Base-by-base conservation (phyloP, 2,888 invertebrate genomes). In the Drosophila niveifrons region DNA sequence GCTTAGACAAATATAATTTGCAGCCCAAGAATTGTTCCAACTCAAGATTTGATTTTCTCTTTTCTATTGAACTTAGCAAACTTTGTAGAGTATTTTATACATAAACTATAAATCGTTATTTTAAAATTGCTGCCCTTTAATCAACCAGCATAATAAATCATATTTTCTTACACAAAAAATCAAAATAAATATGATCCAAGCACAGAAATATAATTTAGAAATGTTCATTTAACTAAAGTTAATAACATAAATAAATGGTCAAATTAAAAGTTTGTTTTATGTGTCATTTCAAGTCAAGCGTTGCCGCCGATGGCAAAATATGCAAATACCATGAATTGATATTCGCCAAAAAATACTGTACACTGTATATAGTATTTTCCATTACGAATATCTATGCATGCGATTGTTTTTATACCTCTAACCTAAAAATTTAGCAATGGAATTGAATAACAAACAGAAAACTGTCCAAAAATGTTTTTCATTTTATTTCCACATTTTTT, bases 381-480 rank as follows among this genome's bases (percentile, higher is more conserved):
- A 77, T 64, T 48, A 48, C 34, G 47, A 53, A 53, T 53, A 11
- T 55, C 15, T 17, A 61, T 66, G 34, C 41, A 52, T 52, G 4
- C 2, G 13, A 51, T 18, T 62, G 36, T 56, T 50, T 43, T 50
- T 61, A n/a, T 57, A 17, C 23, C 36, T 56, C 58, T 72, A 63
- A 62, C 29, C 36, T 13, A 57, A 36, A 55, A 56, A 56, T 65
- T 59, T 13, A 51, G 46, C 56, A 59, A 72, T 65, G 43, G 59
- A 72, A 72, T 66, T 66, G 59, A 56, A 62, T 17, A 61, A 62
- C 69, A 69, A 39, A 59, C 44, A 71, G 50, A 63, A 57, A 43
- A 61, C 65, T 41, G 55, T 39, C 55, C 44, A 51, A 39, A 50
- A 72, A 75, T 67, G 23, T 46, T 66, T 43, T 44, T 51, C 17